Base-by-base conservation (phyloP, 1,140 invertebrate species). In the Drosophila repletoides region DNA sequence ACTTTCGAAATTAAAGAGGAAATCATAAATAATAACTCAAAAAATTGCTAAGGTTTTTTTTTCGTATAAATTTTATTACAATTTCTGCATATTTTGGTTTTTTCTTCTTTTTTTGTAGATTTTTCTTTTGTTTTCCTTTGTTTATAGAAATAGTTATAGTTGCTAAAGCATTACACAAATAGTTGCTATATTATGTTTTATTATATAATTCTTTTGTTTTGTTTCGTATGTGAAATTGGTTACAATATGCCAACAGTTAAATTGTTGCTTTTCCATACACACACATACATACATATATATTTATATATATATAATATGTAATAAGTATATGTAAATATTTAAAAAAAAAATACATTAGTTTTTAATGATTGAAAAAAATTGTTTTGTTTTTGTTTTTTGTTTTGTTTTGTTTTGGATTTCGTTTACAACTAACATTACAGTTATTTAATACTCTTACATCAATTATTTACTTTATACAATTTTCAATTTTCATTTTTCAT, bases 311-410 rank as follows among this genome's bases (percentile, higher is more conserved):
- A n/a, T 2, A 15, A 45, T 29, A 40, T 43, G 34, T 41, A n/a
- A 34, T 56, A 29, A 38, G 21, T 40, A 33, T 52, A 52, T 87
- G 60, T 69, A 76, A 61, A 73, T 76, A 76, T 73, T 76, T n/a
- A n/a, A 80, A 84, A 76, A 76, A 76, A 81, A 86, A 87, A 87
- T 72, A 86, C 80, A 87, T 76, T 86, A 80, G 75, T 59, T 59
- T 75, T 41, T 72, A 77, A 75, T 84, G 71, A 55, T 65, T 76
- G 72, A 74, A 71, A 84, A 66, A 84, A 77, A 69, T 76, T 61
- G 22, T 56, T 43, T 29, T 43, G 2, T 15, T 34, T 43, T n/a
- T n/a, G n/a, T n/a, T n/a, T n/a, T n/a, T n/a, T n/a, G n/a, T n/a
- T n/a, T n/a, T n/a, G n/a, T 15, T 56, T 24, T n/a, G 52, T 7